Base-by-base conservation (phyloP, 2,113 vertebrate species). In the Psophia crepitans region DNA sequence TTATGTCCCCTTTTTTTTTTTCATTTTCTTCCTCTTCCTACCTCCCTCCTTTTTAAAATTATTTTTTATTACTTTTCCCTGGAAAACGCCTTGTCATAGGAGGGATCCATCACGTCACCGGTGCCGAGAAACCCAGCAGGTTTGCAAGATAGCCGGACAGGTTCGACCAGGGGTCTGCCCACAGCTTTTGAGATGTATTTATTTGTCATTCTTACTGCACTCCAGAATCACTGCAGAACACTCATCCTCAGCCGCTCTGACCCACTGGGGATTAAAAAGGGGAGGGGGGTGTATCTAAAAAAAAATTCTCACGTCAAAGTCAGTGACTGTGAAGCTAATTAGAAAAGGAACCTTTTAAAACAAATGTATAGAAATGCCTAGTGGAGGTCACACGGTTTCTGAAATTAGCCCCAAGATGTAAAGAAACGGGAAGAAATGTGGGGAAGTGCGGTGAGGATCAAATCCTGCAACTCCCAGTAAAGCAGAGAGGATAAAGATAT, bases 391-490 rank as follows among this genome's bases (percentile, higher is more conserved):
- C 4, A 7, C 6, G 2, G 9, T 21, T 63, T 23, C 60, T 63
- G 43, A 63, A 93, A 81, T 71, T 20, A 63, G 33, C 8, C 12
- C 17, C 21, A 35, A 33, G 33, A 46, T 61, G 33, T 20, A 28
- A 88, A 87, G 26, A 68, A 93, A 56, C 0, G 1, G 17, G n/a
- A 63, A 33, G 12, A 51, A 74, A 69, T 8, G 13, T 57, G 35
- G 8, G 10, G 37, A 68, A 65, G 14, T 35, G n/a, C 0, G 3
- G 32, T n/a, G 5, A 12, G 8, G 4, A 49, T 11, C 0, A 2
- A 15, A 27, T 44, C 12, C 33, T 79, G 8, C 6, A 46, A 71
- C 63, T 63, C 39, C 6, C 30, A 20, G 17, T 14, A 32, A 68
- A 56, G 35, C 9, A 14, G 18, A 17, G 12, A 49, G 30, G 26